These are phyloP conservation scores for Busseola fusca DNA, from an alignment of 2,888 invertebrate species.

Conservation along the genomic window DNA sequence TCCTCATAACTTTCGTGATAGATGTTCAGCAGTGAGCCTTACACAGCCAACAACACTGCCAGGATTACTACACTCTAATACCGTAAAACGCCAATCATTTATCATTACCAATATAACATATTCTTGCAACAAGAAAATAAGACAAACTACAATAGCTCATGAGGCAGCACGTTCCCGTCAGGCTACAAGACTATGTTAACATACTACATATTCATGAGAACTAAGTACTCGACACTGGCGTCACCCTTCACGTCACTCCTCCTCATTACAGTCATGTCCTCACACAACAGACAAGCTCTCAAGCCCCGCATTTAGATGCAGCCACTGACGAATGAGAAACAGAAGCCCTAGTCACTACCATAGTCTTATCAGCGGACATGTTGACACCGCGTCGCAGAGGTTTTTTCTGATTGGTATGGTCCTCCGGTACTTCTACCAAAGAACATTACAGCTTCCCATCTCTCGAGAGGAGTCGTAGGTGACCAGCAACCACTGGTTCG, in stretches of 20 bases:
- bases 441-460: background rate
- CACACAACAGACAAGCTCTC: slow-evolving; percentile 54
- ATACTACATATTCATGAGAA: slow-evolving; percentile 2
- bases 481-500: background rate
- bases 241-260: slow-evolving; percentile 28
- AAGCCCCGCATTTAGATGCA: slow-evolving; percentile 16
- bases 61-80: background rate
- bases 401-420: background rate
- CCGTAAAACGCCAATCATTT: background rate
- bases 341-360: slow-evolving; percentile 13
- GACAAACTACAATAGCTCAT: background rate
- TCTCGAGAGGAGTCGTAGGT: background rate
- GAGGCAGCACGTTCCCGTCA: background rate
- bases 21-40: background rate
- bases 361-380: too few species aligned
- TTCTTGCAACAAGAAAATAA: background rate
- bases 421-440: background rate
- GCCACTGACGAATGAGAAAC: background rate
- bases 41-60: background rate
- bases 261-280: slow-evolving; percentile 39
- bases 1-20: background rate
- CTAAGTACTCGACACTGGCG: background rate
- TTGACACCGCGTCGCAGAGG: background rate
- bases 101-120: background rate
- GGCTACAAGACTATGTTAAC: slow-evolving; percentile 5